A percentile compares a stretch with the other conserved stretches of the same genome.
Conservation (phyloP, 1,140 invertebrate species). For the Zaprionus ghesquierei region DNA sequence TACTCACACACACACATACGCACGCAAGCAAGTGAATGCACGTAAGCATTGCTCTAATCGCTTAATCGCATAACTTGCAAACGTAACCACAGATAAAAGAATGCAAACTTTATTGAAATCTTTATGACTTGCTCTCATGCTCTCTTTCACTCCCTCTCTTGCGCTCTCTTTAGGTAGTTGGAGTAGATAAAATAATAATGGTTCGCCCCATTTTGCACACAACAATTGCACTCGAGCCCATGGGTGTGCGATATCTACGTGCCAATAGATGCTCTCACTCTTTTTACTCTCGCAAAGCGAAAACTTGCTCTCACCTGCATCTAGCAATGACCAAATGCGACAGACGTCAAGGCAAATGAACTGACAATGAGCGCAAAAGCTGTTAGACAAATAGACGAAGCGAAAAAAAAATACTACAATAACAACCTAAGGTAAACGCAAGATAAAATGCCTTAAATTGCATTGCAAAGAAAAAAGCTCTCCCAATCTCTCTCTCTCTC, state of each 20-base stretch:
- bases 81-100: slow-evolving; percentile 60
- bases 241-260: neutral
- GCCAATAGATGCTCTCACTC: neutral
- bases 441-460: neutral
- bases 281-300: neutral
- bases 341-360: slow-evolving; percentile 40
- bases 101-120: slow-evolving; percentile 52
- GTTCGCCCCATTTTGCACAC: too few relatives aligned
- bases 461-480: slow-evolving; percentile 16
- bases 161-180: neutral
- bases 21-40: neutral
- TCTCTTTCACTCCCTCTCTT: neutral
- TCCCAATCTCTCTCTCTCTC: neutral
- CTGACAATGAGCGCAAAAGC: slow-evolving; percentile 34
- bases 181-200: slow-evolving; percentile 12
- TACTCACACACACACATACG: neutral
- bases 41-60: slow-evolving; percentile 40
- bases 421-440: neutral
- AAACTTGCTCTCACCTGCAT: slow-evolving; percentile 10
- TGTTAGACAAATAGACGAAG: slow-evolving; percentile 26
- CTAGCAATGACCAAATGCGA: slow-evolving; percentile 38
- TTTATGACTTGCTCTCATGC: slow-evolving; percentile 31
- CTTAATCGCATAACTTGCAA: slow-evolving; percentile 36
- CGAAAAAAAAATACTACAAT: neutral
- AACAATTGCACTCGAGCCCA: slow-evolving; percentile 4